Evolutionary conservation across 2,888 invertebrate genomes (phyloP).

Genomic region (Microctonus brassicae): DNA sequence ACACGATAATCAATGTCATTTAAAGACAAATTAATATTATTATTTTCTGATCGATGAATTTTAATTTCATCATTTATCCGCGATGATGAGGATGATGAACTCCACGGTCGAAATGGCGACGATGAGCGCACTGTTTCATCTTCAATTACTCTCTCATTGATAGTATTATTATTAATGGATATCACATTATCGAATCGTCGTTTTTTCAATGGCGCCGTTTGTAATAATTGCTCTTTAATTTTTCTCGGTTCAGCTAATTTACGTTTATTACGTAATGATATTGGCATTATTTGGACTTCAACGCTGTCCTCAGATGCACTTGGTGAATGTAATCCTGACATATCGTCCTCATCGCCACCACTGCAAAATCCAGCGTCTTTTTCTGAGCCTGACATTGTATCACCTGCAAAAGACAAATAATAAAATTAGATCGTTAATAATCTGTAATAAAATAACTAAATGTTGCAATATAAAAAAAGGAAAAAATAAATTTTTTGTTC

Average conservation of each 20-base stretch:
- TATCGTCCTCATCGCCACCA: slow-evolving; percentile 78
- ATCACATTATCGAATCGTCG: slow-evolving; percentile 51
- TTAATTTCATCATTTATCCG: slow-evolving; percentile 20
- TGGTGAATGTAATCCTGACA: slow-evolving; percentile 73
- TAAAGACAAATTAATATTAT: neutral
- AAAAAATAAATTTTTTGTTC: too few species aligned
- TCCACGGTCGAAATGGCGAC: slow-evolving; percentile 79
- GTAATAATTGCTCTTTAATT: slow-evolving; percentile 69
- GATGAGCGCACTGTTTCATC: slow-evolving; percentile 62
- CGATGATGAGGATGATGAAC: slow-evolving; percentile 49
- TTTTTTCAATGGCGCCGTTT: slow-evolving; percentile 80
- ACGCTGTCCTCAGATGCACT: slow-evolving; percentile 78
- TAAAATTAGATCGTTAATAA: slow-evolving; percentile 28
- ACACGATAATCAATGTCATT: neutral
- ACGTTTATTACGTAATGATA: slow-evolving; percentile 74
- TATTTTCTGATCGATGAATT: slow-evolving; percentile 11
- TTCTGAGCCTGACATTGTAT: slow-evolving; percentile 71
- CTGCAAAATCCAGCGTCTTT: slow-evolving; percentile 82
- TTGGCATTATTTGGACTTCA: slow-evolving; percentile 76
- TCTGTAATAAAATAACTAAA: too few species aligned
- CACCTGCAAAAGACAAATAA: slow-evolving; percentile 74
- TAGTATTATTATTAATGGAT: neutral
- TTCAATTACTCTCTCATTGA: slow-evolving; percentile 48
- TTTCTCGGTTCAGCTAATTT: slow-evolving; percentile 79
- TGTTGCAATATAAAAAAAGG: too few species aligned